Conservation (phyloP, 2,797 vertebrate genomes). For the Agapornis canus region DNA sequence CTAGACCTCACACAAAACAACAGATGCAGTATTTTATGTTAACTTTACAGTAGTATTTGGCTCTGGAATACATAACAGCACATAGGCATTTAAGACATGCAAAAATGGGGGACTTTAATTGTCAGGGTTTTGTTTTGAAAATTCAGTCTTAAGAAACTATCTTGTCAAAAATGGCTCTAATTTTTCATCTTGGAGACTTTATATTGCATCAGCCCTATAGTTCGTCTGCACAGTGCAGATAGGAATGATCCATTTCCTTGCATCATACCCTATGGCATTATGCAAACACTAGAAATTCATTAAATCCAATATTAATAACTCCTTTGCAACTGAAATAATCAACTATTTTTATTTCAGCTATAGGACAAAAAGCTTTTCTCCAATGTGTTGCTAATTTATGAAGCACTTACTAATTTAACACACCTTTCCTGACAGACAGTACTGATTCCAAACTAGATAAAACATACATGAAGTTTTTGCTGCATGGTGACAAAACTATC, state of each 20-base stretch:
- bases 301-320: neutral
- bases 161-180: neutral
- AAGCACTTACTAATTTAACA: neutral
- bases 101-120: neutral
- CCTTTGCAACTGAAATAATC: neutral
- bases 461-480: neutral
- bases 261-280: neutral
- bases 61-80: neutral
- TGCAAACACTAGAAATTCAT: neutral
- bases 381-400: neutral
- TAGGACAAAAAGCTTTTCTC: neutral
- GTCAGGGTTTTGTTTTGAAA: neutral
- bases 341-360: neutral
- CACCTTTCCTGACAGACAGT: neutral
- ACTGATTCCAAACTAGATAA: neutral
- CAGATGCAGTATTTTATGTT: fast-evolving
- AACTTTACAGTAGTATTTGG: neutral
- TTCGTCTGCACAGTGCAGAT: neutral
- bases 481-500: neutral
- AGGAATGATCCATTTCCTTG: neutral
- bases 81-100: neutral
- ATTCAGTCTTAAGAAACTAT: neutral
- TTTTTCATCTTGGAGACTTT: neutral
- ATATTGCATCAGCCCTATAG: neutral
- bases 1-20: neutral